Conservation (phyloP, 2,113 vertebrate species). For the Lagopus leucura region DNA sequence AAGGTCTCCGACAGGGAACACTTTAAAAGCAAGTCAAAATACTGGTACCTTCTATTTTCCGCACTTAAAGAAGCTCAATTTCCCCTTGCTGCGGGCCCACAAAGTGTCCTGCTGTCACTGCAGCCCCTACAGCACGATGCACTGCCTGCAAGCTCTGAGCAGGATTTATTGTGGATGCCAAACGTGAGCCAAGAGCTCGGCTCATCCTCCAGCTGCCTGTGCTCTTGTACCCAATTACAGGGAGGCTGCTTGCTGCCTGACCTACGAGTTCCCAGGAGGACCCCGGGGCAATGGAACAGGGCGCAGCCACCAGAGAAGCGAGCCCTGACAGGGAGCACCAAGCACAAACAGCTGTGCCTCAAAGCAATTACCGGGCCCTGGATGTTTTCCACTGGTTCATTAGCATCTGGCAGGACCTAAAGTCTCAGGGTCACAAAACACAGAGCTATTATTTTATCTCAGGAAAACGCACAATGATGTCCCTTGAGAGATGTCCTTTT, state of each 20-base stretch:
- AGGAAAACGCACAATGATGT: background rate
- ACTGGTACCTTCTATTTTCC: background rate
- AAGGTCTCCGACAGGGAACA: background rate
- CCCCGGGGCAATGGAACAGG: background rate
- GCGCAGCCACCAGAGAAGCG: background rate
- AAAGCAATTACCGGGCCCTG: slow-evolving; percentile 39
- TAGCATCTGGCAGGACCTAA: slow-evolving; percentile 58
- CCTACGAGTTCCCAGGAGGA: background rate
- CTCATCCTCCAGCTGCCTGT: background rate
- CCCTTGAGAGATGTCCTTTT: slow-evolving; percentile 44
- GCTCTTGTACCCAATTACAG: background rate
- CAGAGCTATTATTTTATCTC: slow-evolving; percentile 39
- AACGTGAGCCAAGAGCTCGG: fast-evolving
- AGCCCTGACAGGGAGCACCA: background rate
- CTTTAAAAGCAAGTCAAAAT: background rate
- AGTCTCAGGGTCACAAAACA: slow-evolving; percentile 54
- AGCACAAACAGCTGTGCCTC: slow-evolving; percentile 48
- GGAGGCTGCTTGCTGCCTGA: fast-evolving
- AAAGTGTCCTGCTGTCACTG: background rate
- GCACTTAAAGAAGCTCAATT: background rate
- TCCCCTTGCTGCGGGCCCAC: background rate
- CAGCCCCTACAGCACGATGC: background rate
- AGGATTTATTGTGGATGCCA: background rate
- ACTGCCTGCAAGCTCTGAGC: background rate
- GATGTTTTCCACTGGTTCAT: slow-evolving; percentile 50